Conservation (phyloP, 1,140 invertebrate genomes). For the Rhopalosiphum maidis region DNA sequence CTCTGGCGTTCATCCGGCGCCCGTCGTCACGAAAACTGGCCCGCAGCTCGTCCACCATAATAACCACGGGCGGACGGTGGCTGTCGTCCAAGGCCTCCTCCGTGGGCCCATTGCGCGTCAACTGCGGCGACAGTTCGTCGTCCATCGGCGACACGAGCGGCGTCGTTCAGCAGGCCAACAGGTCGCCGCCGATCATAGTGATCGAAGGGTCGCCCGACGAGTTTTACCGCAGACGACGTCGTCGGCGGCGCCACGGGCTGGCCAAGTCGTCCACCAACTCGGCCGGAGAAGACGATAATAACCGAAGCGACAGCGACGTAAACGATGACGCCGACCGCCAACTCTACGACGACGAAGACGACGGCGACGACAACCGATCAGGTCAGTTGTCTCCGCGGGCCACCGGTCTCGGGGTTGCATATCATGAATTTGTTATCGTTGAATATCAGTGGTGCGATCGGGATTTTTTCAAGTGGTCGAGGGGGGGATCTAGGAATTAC, state of each 20-base stretch:
- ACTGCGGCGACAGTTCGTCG: constrained; percentile 55
- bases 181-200: constrained; percentile 46
- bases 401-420: background rate
- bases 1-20: constrained; percentile 66
- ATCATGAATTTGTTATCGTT: background rate
- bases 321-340: background rate
- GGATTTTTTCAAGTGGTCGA: background rate
- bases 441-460: background rate
- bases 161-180: constrained; percentile 58
- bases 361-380: constrained; percentile 32
- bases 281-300: background rate
- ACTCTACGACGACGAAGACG: background rate
- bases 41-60: constrained; percentile 67
- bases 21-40: constrained; percentile 76
- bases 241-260: constrained; percentile 41
- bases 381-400: background rate
- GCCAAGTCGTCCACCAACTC: constrained; percentile 29
- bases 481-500: background rate
- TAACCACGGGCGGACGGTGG: constrained; percentile 58
- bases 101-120: constrained; percentile 12
- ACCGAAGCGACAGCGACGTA: constrained; percentile 19
- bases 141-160: constrained; percentile 53
- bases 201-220: constrained; percentile 49
- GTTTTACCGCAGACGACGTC: constrained; percentile 62
- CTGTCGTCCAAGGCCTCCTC: constrained; percentile 60